These are phyloP conservation scores for Lamproptera curius DNA, from an alignment of 2,888 invertebrate genomes.

Conservation along the genomic window DNA sequence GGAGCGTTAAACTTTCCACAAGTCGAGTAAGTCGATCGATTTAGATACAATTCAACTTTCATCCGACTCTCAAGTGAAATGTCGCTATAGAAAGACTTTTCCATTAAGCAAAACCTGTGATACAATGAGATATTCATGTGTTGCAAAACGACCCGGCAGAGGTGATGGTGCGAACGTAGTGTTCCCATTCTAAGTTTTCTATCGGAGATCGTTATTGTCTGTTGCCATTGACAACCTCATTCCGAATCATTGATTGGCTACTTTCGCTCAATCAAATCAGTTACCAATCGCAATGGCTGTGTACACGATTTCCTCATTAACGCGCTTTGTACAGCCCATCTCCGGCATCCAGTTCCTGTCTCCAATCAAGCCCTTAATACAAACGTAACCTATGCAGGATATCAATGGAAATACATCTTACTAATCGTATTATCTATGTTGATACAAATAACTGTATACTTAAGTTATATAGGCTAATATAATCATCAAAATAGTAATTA, in stretches of 20 bases:
- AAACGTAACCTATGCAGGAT: too few species aligned
- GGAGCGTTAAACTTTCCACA: constrained; percentile 7
- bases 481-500: too few species aligned
- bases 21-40: constrained; percentile 18
- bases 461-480: too few species aligned
- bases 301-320: constrained; percentile 72
- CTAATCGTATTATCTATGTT: too few species aligned
- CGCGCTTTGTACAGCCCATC: constrained; percentile 56
- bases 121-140: constrained; percentile 26
- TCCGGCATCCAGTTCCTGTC: constrained; percentile 17
- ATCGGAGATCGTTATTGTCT: too few species aligned
- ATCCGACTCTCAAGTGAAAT: constrained; percentile 26
- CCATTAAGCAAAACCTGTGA: constrained; percentile 27
- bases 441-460: too few species aligned
- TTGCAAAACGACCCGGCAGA: constrained; percentile 21
- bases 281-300: constrained; percentile 42
- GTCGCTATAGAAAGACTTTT: constrained; percentile 31
- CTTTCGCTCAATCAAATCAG: constrained; percentile 63
- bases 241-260: constrained; percentile 42
- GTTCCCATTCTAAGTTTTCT: constrained; percentile 33
- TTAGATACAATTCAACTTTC: constrained; percentile 28
- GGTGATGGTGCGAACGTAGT: constrained; percentile 21
- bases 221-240: too few species aligned
- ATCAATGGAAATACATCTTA: too few species aligned
- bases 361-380: constrained; percentile 6